Evolutionary conservation across 92 coral and sea anemone species (phyloP).

Genomic region (Porites evermanni): DNA sequence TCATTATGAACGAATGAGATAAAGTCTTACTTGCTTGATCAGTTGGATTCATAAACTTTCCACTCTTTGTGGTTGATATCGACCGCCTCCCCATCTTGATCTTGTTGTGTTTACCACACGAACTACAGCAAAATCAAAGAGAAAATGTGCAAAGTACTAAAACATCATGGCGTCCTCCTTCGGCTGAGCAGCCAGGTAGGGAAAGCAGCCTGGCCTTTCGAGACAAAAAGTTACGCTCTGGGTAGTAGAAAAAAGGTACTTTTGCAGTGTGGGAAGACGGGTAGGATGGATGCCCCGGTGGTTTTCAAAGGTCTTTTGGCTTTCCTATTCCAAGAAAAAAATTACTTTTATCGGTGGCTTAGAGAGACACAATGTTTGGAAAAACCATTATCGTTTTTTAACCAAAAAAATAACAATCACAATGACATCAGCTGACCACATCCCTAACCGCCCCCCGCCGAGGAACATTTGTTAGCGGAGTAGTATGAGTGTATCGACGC

Average conservation of each 20-base stretch:
- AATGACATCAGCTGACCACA: too few species aligned
- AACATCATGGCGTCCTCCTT: constrained; percentile 64
- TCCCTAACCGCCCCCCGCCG: too few species aligned
- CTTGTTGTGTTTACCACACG: neutral
- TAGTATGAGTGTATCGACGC: neutral
- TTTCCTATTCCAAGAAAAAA: too few species aligned
- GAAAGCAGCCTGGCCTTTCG: constrained; percentile 31
- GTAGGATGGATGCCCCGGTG: too few species aligned
- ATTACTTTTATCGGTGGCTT: too few species aligned
- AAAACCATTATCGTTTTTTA: too few species aligned
- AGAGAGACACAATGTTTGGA: too few species aligned
- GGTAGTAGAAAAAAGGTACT: neutral
- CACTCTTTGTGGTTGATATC: constrained; percentile 97
- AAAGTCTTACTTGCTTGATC: constrained; percentile 95
- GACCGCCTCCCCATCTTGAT: constrained; percentile 96
- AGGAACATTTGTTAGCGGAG: too few species aligned
- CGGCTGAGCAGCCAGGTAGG: constrained; percentile 49
- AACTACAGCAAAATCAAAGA: neutral
- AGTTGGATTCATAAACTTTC: constrained; percentile 99
- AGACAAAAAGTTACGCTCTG: neutral
- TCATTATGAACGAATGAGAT: neutral
- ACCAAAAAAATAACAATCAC: too few species aligned
- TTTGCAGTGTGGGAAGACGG: neutral
- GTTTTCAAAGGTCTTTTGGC: too few species aligned
- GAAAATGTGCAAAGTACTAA: neutral